phyloP scores from a whole-genome alignment of 2,113 vertebrate genomes.

The Ifrita kowaldi region DNA sequence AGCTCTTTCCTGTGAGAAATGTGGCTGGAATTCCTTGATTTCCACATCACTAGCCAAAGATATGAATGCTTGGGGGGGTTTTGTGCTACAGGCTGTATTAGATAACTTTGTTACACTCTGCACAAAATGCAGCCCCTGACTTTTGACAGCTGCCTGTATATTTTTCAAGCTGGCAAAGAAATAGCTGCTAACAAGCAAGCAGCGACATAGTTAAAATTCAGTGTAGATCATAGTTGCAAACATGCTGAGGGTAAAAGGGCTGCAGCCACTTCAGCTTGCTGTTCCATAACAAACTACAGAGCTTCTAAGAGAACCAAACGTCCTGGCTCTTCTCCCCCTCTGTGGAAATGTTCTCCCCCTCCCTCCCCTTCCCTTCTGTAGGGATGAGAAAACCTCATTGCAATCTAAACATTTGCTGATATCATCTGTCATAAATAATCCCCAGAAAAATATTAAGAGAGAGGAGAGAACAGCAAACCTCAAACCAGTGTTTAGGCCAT shows the following conservation, averaged over 20 bases:
- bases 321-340: not conserved
- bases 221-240: not conserved
- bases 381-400: not conserved
- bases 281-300: constrained; percentile 11
- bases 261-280: not conserved
- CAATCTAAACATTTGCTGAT: constrained; percentile 9
- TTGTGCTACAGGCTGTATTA: not conserved
- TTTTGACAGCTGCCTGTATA: not conserved
- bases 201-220: not conserved
- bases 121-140: not conserved
- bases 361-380: not conserved
- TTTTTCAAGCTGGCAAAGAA: constrained; percentile 5
- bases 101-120: not conserved
- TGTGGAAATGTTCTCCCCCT: not conserved
- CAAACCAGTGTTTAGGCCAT: constrained; percentile 32
- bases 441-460: constrained; percentile 18
- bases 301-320: not conserved
- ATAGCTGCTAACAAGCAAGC: not conserved
- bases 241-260: not conserved
- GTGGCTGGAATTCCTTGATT: not conserved
- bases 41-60: not conserved
- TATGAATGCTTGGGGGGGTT: not conserved
- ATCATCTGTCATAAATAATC: constrained; percentile 49
- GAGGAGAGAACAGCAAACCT: constrained; percentile 5
- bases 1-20: not conserved